Conservation (phyloP, 2,113 vertebrate genomes). For the Antigone vipio region DNA sequence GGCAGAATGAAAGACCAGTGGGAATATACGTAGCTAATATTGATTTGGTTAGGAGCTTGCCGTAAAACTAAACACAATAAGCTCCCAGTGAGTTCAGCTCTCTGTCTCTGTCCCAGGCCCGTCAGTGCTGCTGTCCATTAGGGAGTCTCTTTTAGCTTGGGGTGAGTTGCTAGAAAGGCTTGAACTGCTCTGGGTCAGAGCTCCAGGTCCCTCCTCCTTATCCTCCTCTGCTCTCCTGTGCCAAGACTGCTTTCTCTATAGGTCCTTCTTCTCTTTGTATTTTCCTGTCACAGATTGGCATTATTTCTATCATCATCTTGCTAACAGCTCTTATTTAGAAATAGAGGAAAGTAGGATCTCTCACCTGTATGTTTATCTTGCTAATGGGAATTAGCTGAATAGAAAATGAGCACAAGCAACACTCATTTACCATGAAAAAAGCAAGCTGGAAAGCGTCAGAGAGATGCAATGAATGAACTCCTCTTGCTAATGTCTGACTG, state of each 20-base stretch:
- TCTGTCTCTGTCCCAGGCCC: background rate
- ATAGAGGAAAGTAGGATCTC: constrained; percentile 9
- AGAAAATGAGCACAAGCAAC: constrained; percentile 46
- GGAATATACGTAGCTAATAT: background rate
- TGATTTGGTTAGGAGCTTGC: background rate
- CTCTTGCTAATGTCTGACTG: constrained; percentile 28
- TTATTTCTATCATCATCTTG: background rate
- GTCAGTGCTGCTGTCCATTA: background rate
- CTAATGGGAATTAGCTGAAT: constrained; percentile 39
- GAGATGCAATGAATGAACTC: constrained; percentile 1
- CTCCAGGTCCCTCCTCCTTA: background rate
- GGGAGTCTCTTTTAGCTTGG: background rate
- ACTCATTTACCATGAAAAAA: constrained; percentile 42
- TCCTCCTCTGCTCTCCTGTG: background rate
- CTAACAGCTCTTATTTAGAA: background rate
- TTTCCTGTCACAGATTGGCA: background rate
- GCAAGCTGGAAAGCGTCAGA: constrained; percentile 53
- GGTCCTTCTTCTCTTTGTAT: background rate
- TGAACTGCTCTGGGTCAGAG: background rate
- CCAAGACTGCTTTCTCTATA: background rate
- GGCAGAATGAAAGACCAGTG: background rate
- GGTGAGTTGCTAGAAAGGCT: background rate
- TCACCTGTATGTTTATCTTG: background rate
- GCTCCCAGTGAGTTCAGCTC: background rate
- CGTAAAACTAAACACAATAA: background rate